These are phyloP conservation scores for Dione vanillae DNA, from an alignment of 2,888 invertebrate species.

Conservation along the genomic window DNA sequence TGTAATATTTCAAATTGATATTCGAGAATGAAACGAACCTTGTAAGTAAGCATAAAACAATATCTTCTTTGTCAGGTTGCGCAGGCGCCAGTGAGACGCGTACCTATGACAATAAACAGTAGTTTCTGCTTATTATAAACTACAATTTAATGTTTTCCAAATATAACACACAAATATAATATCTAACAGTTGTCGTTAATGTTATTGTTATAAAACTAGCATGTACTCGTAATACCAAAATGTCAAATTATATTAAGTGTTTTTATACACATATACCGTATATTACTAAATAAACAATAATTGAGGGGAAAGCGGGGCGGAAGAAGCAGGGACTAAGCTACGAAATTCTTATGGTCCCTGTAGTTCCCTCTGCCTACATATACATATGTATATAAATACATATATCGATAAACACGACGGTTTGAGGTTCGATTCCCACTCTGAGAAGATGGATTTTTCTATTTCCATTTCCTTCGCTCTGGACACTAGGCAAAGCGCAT, in stretches of 20 bases:
- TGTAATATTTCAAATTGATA: constrained; percentile 45
- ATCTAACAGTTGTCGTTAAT: not conserved
- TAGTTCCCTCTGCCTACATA: too few relatives aligned
- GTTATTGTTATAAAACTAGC: not conserved
- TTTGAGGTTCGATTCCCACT: not conserved
- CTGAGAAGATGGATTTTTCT: too few relatives aligned
- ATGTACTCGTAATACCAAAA: not conserved
- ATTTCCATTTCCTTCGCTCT: too few relatives aligned
- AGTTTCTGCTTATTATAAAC: constrained; percentile 46
- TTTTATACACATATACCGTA: not conserved
- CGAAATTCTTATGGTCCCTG: too few relatives aligned
- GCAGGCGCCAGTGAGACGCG: constrained; percentile 57
- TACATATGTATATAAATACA: too few relatives aligned
- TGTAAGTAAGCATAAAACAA: constrained; percentile 55
- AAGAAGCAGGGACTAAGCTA: too few relatives aligned
- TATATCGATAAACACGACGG: not conserved
- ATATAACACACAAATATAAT: constrained; percentile 18
- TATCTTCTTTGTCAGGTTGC: constrained; percentile 52
- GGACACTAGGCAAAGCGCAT: too few relatives aligned
- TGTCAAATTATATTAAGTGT: not conserved
- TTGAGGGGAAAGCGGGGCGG: too few relatives aligned
- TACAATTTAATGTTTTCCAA: constrained; percentile 23
- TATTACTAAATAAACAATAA: too few relatives aligned
- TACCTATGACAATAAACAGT: constrained; percentile 51
- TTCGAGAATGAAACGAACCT: constrained; percentile 51